phyloP scores from a whole-genome alignment of 2,888 invertebrate genomes.

The Stenodema calcarata region DNA sequence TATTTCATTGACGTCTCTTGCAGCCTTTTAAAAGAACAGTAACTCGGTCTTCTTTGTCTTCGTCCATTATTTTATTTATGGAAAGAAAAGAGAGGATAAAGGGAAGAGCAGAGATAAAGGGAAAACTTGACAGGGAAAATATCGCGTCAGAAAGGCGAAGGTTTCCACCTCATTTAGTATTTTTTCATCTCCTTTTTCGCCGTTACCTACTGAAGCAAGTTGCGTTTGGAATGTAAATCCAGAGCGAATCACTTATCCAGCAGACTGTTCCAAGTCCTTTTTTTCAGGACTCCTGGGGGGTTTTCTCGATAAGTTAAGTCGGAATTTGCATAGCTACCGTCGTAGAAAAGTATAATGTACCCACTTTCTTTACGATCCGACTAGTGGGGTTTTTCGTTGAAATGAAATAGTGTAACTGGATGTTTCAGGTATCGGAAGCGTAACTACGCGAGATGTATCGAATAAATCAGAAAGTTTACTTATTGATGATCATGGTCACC shows the following conservation, averaged over 20 bases:
- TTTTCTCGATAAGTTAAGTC: neutral
- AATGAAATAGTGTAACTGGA: neutral
- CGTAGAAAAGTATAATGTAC: neutral
- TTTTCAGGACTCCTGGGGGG: neutral
- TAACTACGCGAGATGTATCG: neutral
- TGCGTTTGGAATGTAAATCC: constrained; percentile 17
- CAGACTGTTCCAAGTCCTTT: neutral
- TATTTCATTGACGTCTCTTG: neutral
- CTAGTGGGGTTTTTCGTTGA: neutral
- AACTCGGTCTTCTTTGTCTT: neutral
- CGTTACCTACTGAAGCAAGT: neutral
- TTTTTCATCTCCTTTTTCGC: neutral
- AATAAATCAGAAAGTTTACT: too few relatives aligned
- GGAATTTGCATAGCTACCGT: neutral
- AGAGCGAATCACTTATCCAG: constrained; percentile 16
- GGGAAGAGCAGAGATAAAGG: neutral
- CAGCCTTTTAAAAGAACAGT: neutral
- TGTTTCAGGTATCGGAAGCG: neutral
- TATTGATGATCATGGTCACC: too few relatives aligned
- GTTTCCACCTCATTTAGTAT: constrained; percentile 20
- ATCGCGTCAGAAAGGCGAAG: neutral
- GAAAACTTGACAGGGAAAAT: constrained; percentile 14
- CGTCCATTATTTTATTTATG: neutral
- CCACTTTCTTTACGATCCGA: neutral
- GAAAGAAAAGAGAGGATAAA: neutral